Evolutionary conservation across 35 echinoderm and acorn worm species (phyloP).

Genomic region (Diadema setosum): DNA sequence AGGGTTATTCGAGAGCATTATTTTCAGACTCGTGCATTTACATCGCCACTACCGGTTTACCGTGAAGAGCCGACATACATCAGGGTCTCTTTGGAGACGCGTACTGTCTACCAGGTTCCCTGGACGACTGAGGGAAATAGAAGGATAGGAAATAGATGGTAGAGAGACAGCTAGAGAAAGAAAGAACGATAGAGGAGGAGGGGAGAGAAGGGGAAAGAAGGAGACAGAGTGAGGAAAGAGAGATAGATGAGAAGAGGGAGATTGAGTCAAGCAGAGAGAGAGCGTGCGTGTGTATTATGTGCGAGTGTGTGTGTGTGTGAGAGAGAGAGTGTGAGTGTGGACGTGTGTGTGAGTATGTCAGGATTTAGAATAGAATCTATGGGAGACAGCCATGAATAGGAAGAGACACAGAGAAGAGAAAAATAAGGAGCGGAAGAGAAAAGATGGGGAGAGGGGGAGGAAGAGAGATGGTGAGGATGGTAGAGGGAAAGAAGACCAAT

Average conservation of each 20-base stretch:
- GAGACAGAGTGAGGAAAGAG: background rate
- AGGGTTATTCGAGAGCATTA: no score
- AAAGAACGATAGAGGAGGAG: background rate
- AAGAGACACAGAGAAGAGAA: background rate
- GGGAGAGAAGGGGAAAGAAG: background rate
- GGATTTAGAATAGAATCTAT: no score
- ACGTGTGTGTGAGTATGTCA: no score
- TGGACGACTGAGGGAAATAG: background rate
- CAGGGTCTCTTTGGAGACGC: no score
- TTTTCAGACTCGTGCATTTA: no score
- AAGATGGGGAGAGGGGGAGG: background rate
- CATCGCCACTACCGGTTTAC: no score
- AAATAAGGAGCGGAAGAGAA: background rate
- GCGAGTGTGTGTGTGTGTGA: no score
- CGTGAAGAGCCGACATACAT: no score
- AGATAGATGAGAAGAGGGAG: background rate
- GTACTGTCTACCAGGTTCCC: no score
- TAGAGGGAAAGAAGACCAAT: background rate
- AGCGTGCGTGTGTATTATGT: no score
- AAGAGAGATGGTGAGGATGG: background rate
- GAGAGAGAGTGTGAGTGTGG: no score
- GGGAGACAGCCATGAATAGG: no score
- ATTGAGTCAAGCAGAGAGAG: background rate
- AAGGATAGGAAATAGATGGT: background rate
- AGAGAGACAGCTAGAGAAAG: background rate